phyloP scores from a whole-genome alignment of 2,888 invertebrate species.

The Drosophila pseudotakahashii region DNA sequence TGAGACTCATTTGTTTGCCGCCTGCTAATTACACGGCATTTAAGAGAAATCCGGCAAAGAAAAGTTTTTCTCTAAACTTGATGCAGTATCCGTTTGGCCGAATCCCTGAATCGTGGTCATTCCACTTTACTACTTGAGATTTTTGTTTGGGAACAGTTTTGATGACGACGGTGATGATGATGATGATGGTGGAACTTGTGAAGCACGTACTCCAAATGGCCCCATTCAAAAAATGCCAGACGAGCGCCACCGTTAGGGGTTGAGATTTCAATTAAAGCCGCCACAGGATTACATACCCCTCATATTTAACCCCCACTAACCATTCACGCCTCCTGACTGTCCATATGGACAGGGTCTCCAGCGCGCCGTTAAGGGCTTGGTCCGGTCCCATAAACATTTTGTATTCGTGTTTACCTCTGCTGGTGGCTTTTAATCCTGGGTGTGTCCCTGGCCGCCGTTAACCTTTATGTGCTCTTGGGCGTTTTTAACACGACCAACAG shows the following conservation, averaged over 20 bases:
- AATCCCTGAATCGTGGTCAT: constrained; percentile 32
- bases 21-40: constrained; percentile 66
- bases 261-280: constrained; percentile 73
- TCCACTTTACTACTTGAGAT: constrained; percentile 17
- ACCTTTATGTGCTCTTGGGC: constrained; percentile 50
- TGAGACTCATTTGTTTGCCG: constrained; percentile 32
- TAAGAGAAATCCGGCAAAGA: constrained; percentile 29
- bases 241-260: constrained; percentile 46
- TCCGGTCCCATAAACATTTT: constrained; percentile 40
- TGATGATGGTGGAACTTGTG: constrained; percentile 31
- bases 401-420: constrained; percentile 54
- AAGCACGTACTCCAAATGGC: constrained; percentile 73
- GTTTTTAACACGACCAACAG: constrained; percentile 34
- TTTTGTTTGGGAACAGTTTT: constrained; percentile 29
- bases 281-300: constrained; percentile 26
- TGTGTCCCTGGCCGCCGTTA: constrained; percentile 52
- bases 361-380: constrained; percentile 56
- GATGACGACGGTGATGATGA: constrained; percentile 22
- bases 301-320: constrained; percentile 12
- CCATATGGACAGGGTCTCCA: constrained; percentile 64
- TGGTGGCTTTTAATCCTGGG: constrained; percentile 30
- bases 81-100: constrained; percentile 35
- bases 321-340: constrained; percentile 24
- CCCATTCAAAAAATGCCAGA: constrained; percentile 44
- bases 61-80: constrained; percentile 28